Conservation (phyloP, 1,140 invertebrate genomes). For the Zaprionus davidi region DNA sequence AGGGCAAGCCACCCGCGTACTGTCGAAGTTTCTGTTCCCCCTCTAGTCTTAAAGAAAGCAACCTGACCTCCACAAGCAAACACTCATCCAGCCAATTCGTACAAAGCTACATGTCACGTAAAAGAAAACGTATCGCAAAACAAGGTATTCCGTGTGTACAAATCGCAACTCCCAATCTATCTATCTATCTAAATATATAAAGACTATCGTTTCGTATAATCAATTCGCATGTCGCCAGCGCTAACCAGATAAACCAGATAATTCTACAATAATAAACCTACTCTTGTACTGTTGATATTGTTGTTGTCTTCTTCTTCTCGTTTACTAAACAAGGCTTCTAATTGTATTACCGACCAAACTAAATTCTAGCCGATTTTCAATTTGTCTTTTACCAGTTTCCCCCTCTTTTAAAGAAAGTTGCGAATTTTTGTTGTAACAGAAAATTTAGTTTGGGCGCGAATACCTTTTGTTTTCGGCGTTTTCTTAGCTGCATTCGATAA, state of each 20-base stretch:
- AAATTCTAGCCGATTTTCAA: constrained; percentile 43
- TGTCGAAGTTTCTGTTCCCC: constrained; percentile 83
- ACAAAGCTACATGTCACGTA: constrained; percentile 82
- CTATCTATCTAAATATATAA: neutral
- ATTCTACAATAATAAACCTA: constrained; percentile 16
- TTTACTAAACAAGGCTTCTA: constrained; percentile 61
- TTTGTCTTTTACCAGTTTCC: neutral
- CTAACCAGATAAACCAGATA: constrained; percentile 46
- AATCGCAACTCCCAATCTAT: constrained; percentile 24
- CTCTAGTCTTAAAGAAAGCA: constrained; percentile 74
- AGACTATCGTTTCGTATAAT: constrained; percentile 18
- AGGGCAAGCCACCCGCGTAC: constrained; percentile 82
- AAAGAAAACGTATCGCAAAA: constrained; percentile 84
- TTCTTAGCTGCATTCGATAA: constrained; percentile 58
- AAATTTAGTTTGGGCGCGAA: constrained; percentile 84
- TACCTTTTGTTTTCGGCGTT: constrained; percentile 82
- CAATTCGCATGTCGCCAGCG: constrained; percentile 42
- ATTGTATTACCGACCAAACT: constrained; percentile 78
- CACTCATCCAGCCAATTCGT: constrained; percentile 82
- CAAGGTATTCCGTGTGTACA: constrained; percentile 77
- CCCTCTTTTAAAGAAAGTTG: constrained; percentile 7
- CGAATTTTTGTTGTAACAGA: constrained; percentile 30
- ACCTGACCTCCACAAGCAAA: constrained; percentile 72
- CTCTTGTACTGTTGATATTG: neutral
- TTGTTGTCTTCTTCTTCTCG: constrained; percentile 18